A percentile compares a stretch with the other conserved stretches of the same genome.
Evolutionary conservation across 2,113 vertebrate species (phyloP).

Genomic region (Eretmochelys imbricata): DNA sequence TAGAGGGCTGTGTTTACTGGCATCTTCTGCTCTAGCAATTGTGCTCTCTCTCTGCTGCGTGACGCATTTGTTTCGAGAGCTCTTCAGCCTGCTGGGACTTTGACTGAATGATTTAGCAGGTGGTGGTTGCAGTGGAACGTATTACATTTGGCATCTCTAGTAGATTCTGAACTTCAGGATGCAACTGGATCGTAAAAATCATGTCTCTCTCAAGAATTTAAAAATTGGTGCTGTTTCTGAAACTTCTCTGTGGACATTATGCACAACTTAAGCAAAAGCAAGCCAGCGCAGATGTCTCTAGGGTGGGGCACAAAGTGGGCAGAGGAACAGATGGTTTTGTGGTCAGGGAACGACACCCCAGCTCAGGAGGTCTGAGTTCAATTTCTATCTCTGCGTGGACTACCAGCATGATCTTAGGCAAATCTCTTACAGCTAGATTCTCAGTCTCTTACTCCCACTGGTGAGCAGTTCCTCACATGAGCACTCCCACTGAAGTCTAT

Average conservation of each 20-base stretch:
- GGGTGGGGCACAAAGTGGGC: not conserved
- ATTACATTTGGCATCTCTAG: not conserved
- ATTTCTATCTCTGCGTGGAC: not conserved
- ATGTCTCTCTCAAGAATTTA: not conserved
- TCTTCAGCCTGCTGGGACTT: not conserved
- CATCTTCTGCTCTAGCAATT: not conserved
- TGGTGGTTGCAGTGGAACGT: not conserved
- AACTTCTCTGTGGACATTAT: not conserved
- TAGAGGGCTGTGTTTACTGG: not conserved
- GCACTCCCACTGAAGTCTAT: too few relatives aligned
- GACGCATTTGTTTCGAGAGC: not conserved
- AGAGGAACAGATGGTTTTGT: not conserved
- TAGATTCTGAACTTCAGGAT: not conserved
- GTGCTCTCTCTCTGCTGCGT: not conserved
- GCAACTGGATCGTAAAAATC: accelerated
- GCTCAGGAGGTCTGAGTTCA: not conserved
- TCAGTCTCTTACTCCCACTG: too few relatives aligned
- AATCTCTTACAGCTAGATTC: not conserved
- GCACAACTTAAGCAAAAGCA: accelerated
- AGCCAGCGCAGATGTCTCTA: not conserved
- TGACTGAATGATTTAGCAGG: not conserved
- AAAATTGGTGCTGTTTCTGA: not conserved
- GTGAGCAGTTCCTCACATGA: too few relatives aligned
- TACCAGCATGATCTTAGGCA: not conserved
- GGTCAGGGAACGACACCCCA: not conserved